Evolutionary conservation across 2,888 invertebrate species (phyloP).

Genomic region (Spialia ferax): DNA sequence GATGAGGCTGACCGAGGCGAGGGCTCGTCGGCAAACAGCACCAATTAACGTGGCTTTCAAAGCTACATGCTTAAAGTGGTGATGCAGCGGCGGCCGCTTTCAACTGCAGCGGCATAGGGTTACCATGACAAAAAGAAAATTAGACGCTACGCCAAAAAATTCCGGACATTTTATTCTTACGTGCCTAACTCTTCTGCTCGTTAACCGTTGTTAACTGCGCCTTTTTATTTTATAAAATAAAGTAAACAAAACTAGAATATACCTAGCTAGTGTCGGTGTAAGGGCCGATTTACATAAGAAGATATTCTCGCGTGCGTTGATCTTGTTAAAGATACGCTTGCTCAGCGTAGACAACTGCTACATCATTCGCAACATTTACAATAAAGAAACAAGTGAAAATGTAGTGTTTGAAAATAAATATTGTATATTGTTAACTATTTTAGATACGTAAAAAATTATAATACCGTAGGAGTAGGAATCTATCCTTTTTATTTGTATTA

Average conservation of each 20-base stretch:
- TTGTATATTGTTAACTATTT: background rate
- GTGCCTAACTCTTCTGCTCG: constrained; percentile 6
- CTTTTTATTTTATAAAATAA: constrained; percentile 17
- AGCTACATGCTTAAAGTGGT: constrained; percentile 63
- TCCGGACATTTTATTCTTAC: constrained; percentile 26
- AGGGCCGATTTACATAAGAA: constrained; percentile 19
- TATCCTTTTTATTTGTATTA: background rate
- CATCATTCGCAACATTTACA: background rate
- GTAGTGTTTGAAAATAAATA: background rate
- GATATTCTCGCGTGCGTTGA: constrained; percentile 22
- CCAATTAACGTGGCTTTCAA: constrained; percentile 77
- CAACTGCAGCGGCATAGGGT: constrained; percentile 55
- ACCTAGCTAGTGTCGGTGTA: constrained; percentile 11
- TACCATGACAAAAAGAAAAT: constrained; percentile 37
- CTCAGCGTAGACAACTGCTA: constrained; percentile 3
- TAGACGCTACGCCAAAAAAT: constrained; percentile 28
- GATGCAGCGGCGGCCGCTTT: constrained; percentile 69
- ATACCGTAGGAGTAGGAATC: background rate
- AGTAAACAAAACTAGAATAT: background rate
- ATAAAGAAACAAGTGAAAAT: constrained; percentile 7
- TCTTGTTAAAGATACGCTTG: constrained; percentile 19
- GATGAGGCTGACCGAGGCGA: constrained; percentile 7
- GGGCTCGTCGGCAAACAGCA: constrained; percentile 46
- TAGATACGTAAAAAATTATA: background rate
- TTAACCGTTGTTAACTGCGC: constrained; percentile 19